These are phyloP conservation scores for Aculops lycopersici DNA, from an alignment of 1,140 invertebrate species.

Conservation along the genomic window DNA sequence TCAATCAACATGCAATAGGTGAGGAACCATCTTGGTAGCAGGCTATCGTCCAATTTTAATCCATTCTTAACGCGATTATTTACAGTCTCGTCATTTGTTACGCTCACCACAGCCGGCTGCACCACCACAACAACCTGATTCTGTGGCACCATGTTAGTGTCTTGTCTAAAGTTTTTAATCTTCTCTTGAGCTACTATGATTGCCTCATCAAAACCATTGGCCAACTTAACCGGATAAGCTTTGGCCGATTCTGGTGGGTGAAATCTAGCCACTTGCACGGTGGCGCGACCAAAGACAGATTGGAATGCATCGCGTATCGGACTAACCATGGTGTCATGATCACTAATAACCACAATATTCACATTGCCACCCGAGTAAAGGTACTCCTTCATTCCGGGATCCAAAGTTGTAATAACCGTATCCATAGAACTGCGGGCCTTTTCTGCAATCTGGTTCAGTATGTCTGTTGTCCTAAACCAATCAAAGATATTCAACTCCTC, in stretches of 20 bases:
- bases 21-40: conserved; percentile 55
- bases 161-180: conserved; percentile 23
- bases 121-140: conserved; percentile 25
- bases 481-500: not conserved
- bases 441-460: not conserved
- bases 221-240: conserved; percentile 22
- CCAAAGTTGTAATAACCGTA: conserved; percentile 50
- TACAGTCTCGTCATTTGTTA: not conserved
- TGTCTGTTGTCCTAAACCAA: not conserved
- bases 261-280: conserved; percentile 19
- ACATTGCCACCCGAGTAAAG: conserved; percentile 41
- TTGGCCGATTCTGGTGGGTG: conserved; percentile 14
- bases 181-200: conserved; percentile 31
- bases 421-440: conserved; percentile 30
- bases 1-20: conserved; percentile 33
- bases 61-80: conserved; percentile 15
- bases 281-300: conserved; percentile 40
- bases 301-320: conserved; percentile 50
- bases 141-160: conserved; percentile 18
- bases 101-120: not conserved
- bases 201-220: conserved; percentile 38
- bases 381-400: conserved; percentile 61
- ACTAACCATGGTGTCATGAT: conserved; percentile 38
- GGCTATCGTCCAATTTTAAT: no score
- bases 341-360: conserved; percentile 36